Evolutionary conservation across 2,113 vertebrate genomes (phyloP).

Genomic region (Cephalopterus ornatus): DNA sequence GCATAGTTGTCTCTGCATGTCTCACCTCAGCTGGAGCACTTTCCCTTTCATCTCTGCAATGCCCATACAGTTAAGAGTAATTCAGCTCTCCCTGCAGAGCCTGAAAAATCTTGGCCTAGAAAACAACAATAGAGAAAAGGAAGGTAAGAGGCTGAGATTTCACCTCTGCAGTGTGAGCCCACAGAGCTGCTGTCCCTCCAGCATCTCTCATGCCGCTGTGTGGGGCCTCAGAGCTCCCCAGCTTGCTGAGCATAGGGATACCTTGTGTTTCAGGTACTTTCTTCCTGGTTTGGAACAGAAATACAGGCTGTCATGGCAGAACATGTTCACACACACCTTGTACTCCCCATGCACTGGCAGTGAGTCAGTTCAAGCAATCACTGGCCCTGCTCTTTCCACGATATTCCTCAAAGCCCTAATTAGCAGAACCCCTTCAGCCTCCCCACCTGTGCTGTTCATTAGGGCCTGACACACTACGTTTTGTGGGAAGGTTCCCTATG

Average conservation of each 20-base stretch:
- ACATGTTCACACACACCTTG: neutral
- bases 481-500: neutral
- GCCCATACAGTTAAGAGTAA: constrained; percentile 56
- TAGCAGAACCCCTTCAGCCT: neutral
- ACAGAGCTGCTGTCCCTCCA: neutral
- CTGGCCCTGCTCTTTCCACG: neutral
- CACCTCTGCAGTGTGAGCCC: neutral
- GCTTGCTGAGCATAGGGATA: neutral
- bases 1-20: constrained; percentile 59
- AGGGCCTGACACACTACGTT: neutral
- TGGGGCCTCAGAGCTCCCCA: neutral
- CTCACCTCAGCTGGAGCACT: constrained; percentile 47
- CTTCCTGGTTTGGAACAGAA: neutral
- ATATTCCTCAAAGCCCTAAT: neutral
- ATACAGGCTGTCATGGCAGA: neutral
- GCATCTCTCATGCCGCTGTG: neutral
- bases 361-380: neutral
- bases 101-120: constrained; percentile 59
- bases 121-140: neutral
- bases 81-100: constrained; percentile 66
- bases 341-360: rapidly evolving
- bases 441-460: neutral
- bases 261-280: neutral
- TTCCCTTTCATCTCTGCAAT: constrained; percentile 55
- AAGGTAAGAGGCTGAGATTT: neutral